Conservation (phyloP, 2,113 vertebrate genomes). For the Bombycilla garrulus region DNA sequence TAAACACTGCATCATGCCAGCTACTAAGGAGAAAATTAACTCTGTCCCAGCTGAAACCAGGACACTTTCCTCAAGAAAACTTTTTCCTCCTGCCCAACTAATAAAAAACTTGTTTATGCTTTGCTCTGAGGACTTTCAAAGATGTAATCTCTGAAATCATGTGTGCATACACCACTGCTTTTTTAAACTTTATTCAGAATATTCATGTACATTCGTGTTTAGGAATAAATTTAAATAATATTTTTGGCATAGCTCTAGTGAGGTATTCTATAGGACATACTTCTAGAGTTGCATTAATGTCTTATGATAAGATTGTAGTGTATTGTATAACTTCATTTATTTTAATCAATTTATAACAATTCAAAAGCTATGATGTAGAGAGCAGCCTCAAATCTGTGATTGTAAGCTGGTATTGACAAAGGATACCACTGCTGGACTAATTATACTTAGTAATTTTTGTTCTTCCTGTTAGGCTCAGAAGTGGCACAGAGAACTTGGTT, state of each 20-base stretch:
- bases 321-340: background rate
- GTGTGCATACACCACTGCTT: background rate
- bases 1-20: background rate
- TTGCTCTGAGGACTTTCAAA: background rate
- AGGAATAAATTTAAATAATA: background rate
- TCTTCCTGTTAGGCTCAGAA: constrained; percentile 53
- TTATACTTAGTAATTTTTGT: background rate
- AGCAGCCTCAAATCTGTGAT: background rate
- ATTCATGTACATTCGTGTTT: background rate
- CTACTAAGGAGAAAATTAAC: background rate
- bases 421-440: background rate
- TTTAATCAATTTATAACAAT: background rate
- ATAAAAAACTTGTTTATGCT: background rate
- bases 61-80: background rate
- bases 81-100: background rate
- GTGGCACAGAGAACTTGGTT: constrained; percentile 68
- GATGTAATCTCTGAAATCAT: background rate
- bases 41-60: background rate
- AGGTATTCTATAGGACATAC: background rate
- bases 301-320: background rate
- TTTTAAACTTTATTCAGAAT: background rate
- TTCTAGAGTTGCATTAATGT: background rate
- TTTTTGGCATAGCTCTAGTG: background rate
- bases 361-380: background rate
- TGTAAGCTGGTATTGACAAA: background rate